Conservation (phyloP, 2,797 vertebrate species). For the Cuniculus paca region DNA sequence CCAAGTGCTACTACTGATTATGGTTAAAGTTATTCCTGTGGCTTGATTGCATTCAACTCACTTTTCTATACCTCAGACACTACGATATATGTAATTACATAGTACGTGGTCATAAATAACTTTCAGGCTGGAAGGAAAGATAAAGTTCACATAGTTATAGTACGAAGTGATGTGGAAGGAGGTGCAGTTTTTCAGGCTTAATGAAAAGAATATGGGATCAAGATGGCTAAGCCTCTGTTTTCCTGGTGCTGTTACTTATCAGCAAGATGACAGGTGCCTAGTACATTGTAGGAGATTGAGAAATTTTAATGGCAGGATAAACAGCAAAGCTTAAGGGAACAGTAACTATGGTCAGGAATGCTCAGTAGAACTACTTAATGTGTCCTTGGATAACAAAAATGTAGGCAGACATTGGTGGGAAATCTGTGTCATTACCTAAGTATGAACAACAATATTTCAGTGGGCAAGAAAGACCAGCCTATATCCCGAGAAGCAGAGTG, state of each 20-base stretch:
- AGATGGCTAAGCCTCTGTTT: not conserved
- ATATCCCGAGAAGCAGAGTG: not conserved
- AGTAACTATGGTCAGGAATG: not conserved
- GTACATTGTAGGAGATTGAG: not conserved
- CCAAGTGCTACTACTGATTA: not conserved
- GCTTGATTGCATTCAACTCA: not conserved
- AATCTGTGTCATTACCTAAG: not conserved
- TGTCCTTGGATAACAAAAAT: not conserved
- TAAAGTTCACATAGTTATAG: not conserved
- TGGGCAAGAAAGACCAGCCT: not conserved
- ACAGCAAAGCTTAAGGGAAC: not conserved
- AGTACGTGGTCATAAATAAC: not conserved
- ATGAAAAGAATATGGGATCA: not conserved
- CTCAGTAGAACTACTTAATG: not conserved
- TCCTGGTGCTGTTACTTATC: not conserved
- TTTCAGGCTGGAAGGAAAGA: constrained; percentile 1
- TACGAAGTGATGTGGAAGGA: not conserved
- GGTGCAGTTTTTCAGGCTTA: not conserved
- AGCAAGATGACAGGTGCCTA: not conserved
- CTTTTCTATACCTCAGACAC: not conserved
- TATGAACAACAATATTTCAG: not conserved
- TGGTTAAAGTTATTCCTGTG: not conserved
- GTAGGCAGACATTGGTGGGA: not conserved
- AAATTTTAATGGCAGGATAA: not conserved
- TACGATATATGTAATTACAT: not conserved